Base-by-base conservation (phyloP, 30 jellyfish, hydroid and myxozoan genomes). In the Phacellophora camtschatica region DNA sequence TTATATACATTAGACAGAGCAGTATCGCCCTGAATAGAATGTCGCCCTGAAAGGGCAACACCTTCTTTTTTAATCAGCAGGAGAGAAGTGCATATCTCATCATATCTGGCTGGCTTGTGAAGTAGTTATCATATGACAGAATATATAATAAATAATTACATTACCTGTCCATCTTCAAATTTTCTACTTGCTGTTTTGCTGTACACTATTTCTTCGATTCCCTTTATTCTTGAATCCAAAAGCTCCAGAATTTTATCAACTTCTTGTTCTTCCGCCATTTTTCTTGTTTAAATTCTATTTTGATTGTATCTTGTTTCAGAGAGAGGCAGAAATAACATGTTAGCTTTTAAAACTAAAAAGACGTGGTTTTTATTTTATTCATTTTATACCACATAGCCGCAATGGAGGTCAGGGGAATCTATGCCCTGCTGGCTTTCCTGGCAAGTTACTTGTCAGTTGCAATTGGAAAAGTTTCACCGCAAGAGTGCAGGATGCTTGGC, bases 401-500 rank as follows among this genome's bases (percentile, higher is more conserved):
- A 12, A 76, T 76, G 88, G 80, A 76, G 79, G 22, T 49, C 30
- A 61, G 24, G 5, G 51, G 71, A 41, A 54, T 66, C 5, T 13
- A 56, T 19, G 88, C 88, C 54, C 59, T 76, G 42, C 16, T 76
- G 22, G 79, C 88, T 41, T 76, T 57, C 20, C 27, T 76, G 12
- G 80, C 71, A 48, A 76, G 88, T 66, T 76, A 57, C 50, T 20
- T 76, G 25, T 16, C 76, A 1, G 69, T 76, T 29, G 78, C 68
- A 5, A 30, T 41, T 35, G 86, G 88, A 11, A 84, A 90, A 65
- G 51, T 74, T 67, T 43, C 97, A 16, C 93, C 95, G 9, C 90
- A 84, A 59, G 88, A 90, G 30, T 90, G 97, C 63, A 76, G 90
- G 53, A 59, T 68, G 61, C 81, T 82, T 18, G 97, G 97, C 4